These are phyloP conservation scores for Myzus persicae DNA, from an alignment of 1,140 invertebrate genomes.

Conservation along the genomic window DNA sequence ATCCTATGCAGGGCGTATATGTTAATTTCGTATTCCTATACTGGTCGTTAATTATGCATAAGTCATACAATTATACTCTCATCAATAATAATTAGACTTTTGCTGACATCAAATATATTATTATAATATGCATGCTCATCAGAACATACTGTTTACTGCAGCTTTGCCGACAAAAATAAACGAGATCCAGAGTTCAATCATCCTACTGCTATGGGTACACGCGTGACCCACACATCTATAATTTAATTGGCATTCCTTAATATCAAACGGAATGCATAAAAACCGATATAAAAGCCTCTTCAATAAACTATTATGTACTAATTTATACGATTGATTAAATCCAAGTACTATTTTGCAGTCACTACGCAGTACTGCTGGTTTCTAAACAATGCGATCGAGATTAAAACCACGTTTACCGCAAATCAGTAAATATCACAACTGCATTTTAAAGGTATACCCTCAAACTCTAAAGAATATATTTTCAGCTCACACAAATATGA, in stretches of 20 bases:
- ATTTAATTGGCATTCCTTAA: neutral
- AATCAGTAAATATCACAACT: neutral
- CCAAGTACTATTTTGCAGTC: neutral
- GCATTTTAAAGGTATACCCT: neutral
- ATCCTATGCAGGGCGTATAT: neutral
- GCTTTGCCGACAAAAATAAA: neutral
- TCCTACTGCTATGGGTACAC: neutral
- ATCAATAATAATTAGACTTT: too few species aligned
- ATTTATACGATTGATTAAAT: too few species aligned
- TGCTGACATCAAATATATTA: too few species aligned
- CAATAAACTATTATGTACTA: neutral
- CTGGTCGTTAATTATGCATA: neutral
- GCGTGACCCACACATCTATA: neutral
- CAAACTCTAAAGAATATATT: neutral
- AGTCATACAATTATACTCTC: neutral
- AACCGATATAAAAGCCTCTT: neutral
- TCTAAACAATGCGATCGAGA: neutral
- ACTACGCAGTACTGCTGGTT: neutral
- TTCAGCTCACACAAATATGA: neutral
- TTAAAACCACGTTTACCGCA: neutral
- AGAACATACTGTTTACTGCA: neutral
- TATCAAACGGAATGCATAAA: neutral
- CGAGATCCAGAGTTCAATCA: neutral
- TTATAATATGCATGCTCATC: too few species aligned
- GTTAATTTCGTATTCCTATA: neutral